Conservation (phyloP, 2,113 vertebrate species). For the Ictalurus punctatus region DNA sequence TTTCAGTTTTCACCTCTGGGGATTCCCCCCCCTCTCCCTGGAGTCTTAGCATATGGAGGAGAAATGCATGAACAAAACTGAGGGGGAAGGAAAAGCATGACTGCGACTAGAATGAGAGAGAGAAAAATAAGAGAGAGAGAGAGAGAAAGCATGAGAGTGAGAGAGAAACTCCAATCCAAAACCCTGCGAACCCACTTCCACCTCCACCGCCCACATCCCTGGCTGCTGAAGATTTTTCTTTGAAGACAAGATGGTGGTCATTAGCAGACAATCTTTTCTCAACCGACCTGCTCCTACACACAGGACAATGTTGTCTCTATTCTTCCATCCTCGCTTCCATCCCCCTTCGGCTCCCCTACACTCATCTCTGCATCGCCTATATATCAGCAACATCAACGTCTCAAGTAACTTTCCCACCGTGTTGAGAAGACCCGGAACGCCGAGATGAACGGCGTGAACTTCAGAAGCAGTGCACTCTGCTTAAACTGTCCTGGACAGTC, state of each 20-base stretch:
- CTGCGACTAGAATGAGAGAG: constrained; percentile 10
- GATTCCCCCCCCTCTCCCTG: not conserved
- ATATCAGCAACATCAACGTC: not conserved
- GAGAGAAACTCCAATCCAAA: constrained; percentile 15
- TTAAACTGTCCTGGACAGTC: not conserved
- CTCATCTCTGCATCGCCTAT: not conserved
- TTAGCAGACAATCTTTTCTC: not conserved
- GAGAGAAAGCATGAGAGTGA: not conserved
- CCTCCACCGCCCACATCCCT: not conserved
- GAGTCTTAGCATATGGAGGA: constrained; percentile 40
- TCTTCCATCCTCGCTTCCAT: not conserved
- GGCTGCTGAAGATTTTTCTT: not conserved
- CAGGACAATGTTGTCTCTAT: not conserved
- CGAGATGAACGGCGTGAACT: not conserved
- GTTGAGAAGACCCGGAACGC: not conserved
- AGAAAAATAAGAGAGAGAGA: constrained; percentile 6
- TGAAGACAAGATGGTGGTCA: not conserved
- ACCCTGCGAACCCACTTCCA: not conserved
- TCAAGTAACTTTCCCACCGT: not conserved
- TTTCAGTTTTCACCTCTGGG: constrained; percentile 6
- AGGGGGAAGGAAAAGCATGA: constrained; percentile 6
- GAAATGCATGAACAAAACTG: constrained; percentile 31
- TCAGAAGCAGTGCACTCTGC: not conserved
- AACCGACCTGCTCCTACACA: constrained; percentile 11
- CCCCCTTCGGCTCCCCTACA: not conserved